These are phyloP conservation scores for Amia ocellicauda DNA, from an alignment of 2,113 vertebrate species.

Conservation along the genomic window DNA sequence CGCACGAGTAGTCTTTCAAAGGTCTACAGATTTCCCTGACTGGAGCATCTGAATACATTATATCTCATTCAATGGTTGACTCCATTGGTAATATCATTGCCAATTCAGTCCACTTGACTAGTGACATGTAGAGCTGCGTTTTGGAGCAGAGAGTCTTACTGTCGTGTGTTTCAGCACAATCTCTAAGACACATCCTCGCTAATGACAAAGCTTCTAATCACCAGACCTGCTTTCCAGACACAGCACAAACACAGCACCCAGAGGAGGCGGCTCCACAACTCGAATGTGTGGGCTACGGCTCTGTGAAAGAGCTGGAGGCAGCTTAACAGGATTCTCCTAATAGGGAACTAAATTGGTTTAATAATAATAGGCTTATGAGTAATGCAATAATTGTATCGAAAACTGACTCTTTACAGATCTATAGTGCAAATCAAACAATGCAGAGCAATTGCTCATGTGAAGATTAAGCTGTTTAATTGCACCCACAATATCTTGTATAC, in stretches of 20 bases:
- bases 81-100: too few relatives aligned
- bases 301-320: background rate
- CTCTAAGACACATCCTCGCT: too few relatives aligned
- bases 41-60: too few relatives aligned
- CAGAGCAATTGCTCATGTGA: background rate
- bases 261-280: background rate
- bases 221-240: background rate
- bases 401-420: background rate
- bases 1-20: too few relatives aligned
- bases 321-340: conserved; percentile 3
- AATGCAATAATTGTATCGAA: background rate
- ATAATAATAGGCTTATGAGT: background rate
- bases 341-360: background rate
- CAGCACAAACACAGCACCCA: background rate
- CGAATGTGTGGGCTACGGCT: background rate
- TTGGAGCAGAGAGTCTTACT: too few relatives aligned
- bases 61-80: too few relatives aligned
- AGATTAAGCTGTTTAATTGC: background rate
- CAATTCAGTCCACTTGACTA: too few relatives aligned
- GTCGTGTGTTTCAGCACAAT: too few relatives aligned
- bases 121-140: too few relatives aligned
- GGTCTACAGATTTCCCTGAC: too few relatives aligned
- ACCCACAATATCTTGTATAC: too few relatives aligned
- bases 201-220: too few relatives aligned
- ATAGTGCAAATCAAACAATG: background rate